phyloP scores from a whole-genome alignment of 2,113 vertebrate genomes.

The Notiomystis cincta region DNA sequence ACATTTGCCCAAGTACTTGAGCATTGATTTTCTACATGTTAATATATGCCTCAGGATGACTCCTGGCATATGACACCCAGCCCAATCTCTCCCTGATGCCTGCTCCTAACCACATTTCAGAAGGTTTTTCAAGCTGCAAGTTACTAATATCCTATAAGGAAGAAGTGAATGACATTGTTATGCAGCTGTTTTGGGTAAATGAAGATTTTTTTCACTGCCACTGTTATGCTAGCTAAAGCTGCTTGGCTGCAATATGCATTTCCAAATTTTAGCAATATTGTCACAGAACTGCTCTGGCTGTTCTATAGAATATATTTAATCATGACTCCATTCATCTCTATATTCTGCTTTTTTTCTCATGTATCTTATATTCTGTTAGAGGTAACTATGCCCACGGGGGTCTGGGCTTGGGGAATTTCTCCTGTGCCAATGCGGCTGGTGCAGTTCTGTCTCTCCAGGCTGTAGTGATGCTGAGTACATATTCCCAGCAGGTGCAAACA shows the following conservation, averaged over 20 bases:
- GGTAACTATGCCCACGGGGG: not conserved
- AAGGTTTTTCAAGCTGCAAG: not conserved
- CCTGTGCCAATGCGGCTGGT: accelerated
- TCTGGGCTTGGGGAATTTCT: not conserved
- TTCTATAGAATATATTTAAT: not conserved
- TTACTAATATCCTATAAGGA: not conserved
- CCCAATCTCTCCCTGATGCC: not conserved
- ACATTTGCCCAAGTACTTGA: not conserved
- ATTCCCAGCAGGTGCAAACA: not conserved
- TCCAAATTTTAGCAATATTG: not conserved
- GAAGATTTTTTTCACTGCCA: not conserved
- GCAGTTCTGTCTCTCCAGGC: not conserved
- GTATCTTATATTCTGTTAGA: not conserved
- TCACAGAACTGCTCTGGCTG: not conserved
- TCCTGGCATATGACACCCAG: not conserved
- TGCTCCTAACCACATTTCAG: not conserved
- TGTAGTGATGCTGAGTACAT: accelerated
- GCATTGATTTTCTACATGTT: not conserved
- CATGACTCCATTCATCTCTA: not conserved
- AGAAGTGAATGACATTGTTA: accelerated
- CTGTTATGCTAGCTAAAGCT: not conserved
- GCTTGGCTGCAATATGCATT: not conserved
- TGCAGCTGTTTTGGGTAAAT: not conserved
- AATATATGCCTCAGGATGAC: not conserved
- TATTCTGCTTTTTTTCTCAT: not conserved